Evolutionary conservation across 2,888 invertebrate genomes (phyloP).

Genomic region (Mongoloraphidia duomilia): DNA sequence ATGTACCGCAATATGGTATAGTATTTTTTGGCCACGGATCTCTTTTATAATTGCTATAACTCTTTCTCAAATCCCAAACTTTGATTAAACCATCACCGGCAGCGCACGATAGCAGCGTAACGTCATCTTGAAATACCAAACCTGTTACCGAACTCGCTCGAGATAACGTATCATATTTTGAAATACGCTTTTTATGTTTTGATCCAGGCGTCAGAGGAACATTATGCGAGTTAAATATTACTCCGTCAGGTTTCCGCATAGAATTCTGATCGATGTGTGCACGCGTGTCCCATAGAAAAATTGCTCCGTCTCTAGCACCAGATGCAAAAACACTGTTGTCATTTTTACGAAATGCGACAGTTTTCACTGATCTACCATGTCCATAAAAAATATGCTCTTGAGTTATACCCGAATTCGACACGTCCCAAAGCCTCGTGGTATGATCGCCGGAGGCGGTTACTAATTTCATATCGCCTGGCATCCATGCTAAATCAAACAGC

Average conservation of each 20-base stretch:
- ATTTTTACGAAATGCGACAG: slow-evolving; percentile 55
- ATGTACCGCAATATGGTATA: slow-evolving; percentile 59
- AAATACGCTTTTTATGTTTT: slow-evolving; percentile 23
- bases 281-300: slow-evolving; percentile 73
- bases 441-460: slow-evolving; percentile 81
- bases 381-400: slow-evolving; percentile 49
- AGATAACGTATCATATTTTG: slow-evolving; percentile 22
- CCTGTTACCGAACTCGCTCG: slow-evolving; percentile 67
- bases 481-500: slow-evolving; percentile 82
- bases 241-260: slow-evolving; percentile 51
- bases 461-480: slow-evolving; percentile 57
- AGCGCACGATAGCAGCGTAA: slow-evolving; percentile 68
- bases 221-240: slow-evolving; percentile 52
- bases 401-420: slow-evolving; percentile 30
- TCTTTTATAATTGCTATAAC: slow-evolving; percentile 51
- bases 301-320: slow-evolving; percentile 75
- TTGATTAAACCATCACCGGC: slow-evolving; percentile 78
- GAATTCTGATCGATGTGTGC: slow-evolving; percentile 28
- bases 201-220: slow-evolving; percentile 31
- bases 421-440: slow-evolving; percentile 66
- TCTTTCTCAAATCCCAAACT: slow-evolving; percentile 64
- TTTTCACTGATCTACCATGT: slow-evolving; percentile 72
- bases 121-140: slow-evolving; percentile 66
- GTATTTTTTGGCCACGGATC: slow-evolving; percentile 57
- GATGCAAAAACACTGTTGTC: slow-evolving; percentile 70